A percentile compares a stretch with the other conserved stretches of the same genome.
phyloP scores from a whole-genome alignment of 2,113 vertebrate genomes.

The Amia ocellicauda region DNA sequence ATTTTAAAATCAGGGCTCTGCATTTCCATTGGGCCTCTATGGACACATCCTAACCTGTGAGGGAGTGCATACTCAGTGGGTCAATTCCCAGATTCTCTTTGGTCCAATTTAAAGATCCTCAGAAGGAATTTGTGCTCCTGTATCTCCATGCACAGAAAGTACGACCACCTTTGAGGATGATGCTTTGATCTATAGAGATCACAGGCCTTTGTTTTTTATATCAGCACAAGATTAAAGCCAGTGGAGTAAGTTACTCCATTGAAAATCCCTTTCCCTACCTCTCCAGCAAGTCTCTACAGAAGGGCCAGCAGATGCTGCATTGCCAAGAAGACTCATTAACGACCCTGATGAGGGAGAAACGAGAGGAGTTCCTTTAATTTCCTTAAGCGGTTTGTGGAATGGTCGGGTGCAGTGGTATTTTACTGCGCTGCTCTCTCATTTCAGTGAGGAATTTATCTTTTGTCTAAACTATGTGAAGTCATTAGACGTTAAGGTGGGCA shows the following conservation, averaged over 20 bases:
- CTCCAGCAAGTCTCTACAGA: not conserved
- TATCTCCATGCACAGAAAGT: not conserved
- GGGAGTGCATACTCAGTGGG: no score
- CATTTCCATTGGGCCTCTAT: no score
- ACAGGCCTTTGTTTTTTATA: not conserved
- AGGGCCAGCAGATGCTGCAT: not conserved
- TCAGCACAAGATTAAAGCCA: constrained; percentile 1
- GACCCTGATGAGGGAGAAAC: not conserved
- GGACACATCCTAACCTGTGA: no score
- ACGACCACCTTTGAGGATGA: constrained; percentile 1
- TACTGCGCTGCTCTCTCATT: not conserved
- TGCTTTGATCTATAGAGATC: constrained; percentile 11
- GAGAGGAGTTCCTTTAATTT: not conserved
- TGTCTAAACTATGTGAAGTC: not conserved
- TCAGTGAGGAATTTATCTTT: not conserved
- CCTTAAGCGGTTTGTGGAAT: not conserved
- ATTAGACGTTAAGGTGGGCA: not conserved
- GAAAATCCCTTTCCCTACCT: not conserved
- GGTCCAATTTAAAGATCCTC: not conserved
- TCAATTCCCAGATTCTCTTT: no score
- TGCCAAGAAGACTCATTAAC: not conserved
- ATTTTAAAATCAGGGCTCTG: no score
- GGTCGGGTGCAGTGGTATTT: not conserved
- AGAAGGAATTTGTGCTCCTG: not conserved
- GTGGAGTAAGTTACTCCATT: not conserved